Evolutionary conservation across 2,113 vertebrate genomes (phyloP), one percentile per base, ranked within the genome.

Genomic region (Alouatta palliata): DNA sequence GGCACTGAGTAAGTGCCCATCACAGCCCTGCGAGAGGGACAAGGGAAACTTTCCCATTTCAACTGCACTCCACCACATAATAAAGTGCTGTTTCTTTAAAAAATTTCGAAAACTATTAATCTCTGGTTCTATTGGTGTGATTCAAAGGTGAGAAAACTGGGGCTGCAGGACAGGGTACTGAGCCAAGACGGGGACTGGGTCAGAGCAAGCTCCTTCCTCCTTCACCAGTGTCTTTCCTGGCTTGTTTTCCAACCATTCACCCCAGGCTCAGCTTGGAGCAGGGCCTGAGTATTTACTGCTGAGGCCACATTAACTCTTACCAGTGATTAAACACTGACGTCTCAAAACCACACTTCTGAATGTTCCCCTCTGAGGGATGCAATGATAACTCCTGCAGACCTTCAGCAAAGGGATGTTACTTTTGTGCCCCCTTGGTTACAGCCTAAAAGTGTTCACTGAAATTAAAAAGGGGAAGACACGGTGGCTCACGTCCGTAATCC

Each of bases 241-340:
- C 6, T 61, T 5, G 17, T 23, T 40, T n/a, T 85, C n/a, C 12
- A 12, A 64, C 21, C 27, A 12, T 13, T 16, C 43, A 5, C 35
- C 3, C 8, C 0, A 0, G 37, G 64, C 9, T 37, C 4, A 19
- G 6, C 14, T 27, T 5, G 32, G 21, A 25, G 30, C 6, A n/a
- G 21, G 86, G 16, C 8, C 56, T 27, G 40, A 17, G 32, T 13
- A 20, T 64, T n/a, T 10, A 61, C 14, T 11, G 5, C 14, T 8
- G 21, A 40, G 14, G 27, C 17, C 37, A 54, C 61, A 32, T 64
- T 64, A 64, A 64, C 61, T 64, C 27, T 43, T 4, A 5, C 37
- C 32, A 61, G 12, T 30, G 37, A 35, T 11, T 27, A 70, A 6
- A 10, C 3, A 4, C 14, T 79, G 43, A 87, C 45, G 35, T 52